phyloP scores from a whole-genome alignment of 92 coral and sea anemone species.

The Actinostola sp. region DNA sequence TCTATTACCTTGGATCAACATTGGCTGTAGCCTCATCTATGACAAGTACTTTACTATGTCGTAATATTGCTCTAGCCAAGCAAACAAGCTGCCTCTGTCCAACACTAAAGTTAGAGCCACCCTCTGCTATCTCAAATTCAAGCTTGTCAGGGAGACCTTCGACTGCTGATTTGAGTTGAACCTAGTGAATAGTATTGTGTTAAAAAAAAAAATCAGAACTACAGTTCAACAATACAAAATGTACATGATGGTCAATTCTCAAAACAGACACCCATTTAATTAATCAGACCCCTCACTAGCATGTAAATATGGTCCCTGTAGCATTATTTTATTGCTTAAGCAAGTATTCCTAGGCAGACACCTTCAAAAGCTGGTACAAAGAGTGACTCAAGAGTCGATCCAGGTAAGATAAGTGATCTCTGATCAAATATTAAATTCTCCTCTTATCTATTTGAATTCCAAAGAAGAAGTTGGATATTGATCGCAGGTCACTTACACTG shows the following conservation, averaged over 20 bases:
- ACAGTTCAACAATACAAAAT: not conserved
- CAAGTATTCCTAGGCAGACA: no score
- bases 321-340: not conserved
- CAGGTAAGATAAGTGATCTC: no score
- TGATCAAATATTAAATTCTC: no score
- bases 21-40: slow-evolving; percentile 90
- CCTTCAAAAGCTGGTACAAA: no score
- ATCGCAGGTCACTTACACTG: no score
- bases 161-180: slow-evolving; percentile 69
- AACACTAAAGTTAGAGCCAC: slow-evolving; percentile 82
- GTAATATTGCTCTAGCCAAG: slow-evolving; percentile 73
- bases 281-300: no score
- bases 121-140: slow-evolving; percentile 68
- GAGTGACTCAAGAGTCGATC: no score
- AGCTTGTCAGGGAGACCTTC: slow-evolving; percentile 63
- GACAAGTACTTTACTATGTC: slow-evolving; percentile 72
- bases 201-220: not conserved
- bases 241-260: no score
- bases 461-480: no score
- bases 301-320: no score
- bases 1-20: slow-evolving; percentile 84
- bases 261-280: no score
- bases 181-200: slow-evolving; percentile 13
- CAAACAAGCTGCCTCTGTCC: slow-evolving; percentile 86
- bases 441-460: no score